Evolutionary conservation across 2,113 vertebrate genomes (phyloP).

Genomic region (Mola mola): DNA sequence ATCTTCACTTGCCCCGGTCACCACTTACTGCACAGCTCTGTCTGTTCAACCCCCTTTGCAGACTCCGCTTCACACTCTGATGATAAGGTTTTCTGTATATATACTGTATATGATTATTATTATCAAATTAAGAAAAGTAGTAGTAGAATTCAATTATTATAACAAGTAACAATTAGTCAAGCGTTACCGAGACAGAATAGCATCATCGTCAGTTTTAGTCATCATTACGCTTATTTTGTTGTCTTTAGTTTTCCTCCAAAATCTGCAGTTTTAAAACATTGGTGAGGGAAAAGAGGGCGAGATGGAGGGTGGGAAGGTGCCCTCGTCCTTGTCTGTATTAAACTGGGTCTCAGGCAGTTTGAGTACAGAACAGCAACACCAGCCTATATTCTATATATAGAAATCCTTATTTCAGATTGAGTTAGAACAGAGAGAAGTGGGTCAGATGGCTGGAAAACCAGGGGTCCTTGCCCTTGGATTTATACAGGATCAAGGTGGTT

Average conservation of each 20-base stretch:
- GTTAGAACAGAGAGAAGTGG: constrained; percentile 76
- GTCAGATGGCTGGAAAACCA: constrained; percentile 70
- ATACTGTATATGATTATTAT: too few relatives aligned
- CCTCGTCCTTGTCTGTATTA: constrained; percentile 59
- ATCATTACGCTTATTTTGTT: not conserved
- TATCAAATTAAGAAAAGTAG: too few relatives aligned
- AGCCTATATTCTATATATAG: constrained; percentile 84
- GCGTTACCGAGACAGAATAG: too few relatives aligned
- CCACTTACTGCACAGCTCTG: constrained; percentile 18
- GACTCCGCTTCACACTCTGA: too few relatives aligned
- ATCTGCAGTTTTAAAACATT: constrained; percentile 3
- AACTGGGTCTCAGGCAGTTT: constrained; percentile 80
- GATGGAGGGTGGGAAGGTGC: constrained; percentile 61
- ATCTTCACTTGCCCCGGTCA: constrained; percentile 37
- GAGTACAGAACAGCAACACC: constrained; percentile 59
- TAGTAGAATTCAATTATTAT: too few relatives aligned
- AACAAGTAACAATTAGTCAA: too few relatives aligned
- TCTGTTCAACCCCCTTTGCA: not conserved
- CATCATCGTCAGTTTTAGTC: not conserved
- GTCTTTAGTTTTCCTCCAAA: not conserved
- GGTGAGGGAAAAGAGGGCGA: constrained; percentile 21
- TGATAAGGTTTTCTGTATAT: too few relatives aligned
- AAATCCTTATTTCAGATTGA: constrained; percentile 72
- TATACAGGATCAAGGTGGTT: too few relatives aligned
- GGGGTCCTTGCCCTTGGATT: too few relatives aligned